Base-by-base conservation (phyloP, 2,888 invertebrate species). In the Synanthedon tipuliformis region DNA sequence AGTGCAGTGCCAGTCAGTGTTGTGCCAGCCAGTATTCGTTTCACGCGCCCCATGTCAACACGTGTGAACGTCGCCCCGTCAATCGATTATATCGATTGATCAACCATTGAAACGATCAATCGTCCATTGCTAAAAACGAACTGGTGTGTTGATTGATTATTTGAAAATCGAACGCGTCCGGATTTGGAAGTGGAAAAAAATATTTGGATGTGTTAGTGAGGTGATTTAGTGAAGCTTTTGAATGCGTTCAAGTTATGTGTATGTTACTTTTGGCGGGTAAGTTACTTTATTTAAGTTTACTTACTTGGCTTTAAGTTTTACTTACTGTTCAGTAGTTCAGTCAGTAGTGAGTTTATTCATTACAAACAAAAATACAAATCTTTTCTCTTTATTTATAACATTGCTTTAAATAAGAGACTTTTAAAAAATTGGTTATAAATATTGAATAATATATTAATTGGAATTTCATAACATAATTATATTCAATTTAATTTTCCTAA, bases 1-100 rank as follows among this genome's bases (percentile, higher is more conserved):
- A 51, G 65, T 68, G 71, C 64, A 59, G 62, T 68, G 71, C 70
- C 84, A 85, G 85, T 23, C 23, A 23, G 23, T 23, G 5, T 23
- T 23, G 34, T 10, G 34, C 34, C 34, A 34, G 10, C 34, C 34
- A 34, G 34, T 85, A 71, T 65, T 62, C 68, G 69, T 61, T 75
- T 69, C 76, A 79, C 82, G 73, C 78, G 82, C 81, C 73, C 62
- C 68, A 69, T 63, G 79, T 71, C 57, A 78, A 73, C 84, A 85
- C 86, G 81, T 75, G 68, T 45, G 45, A 45, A 15, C 45, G 45
- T 13, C 45, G 45, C 45, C 45, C 45, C 45, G 45, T n/a, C 45
- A 45, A 45, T 45, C 45, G 45, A 45, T 15, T 3, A n/a, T 8
- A 45, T 12, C 45, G 45, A 45, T 45, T 45, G 13, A 45, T 45